These are phyloP conservation scores for Heptranchias perlo DNA, from an alignment of 2,113 vertebrate species.

Conservation along the genomic window DNA sequence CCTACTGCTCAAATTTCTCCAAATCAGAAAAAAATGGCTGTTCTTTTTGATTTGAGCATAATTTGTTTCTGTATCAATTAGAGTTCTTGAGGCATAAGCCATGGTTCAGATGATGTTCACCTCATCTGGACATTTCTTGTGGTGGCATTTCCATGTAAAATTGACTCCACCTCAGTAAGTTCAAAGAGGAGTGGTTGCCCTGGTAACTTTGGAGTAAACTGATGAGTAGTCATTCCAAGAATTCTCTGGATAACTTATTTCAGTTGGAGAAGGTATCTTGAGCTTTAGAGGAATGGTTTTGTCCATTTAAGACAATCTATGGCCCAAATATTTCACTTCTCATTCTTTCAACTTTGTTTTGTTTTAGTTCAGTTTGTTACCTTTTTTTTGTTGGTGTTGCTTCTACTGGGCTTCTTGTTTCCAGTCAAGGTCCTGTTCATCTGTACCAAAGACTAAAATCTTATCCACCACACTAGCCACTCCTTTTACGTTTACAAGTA, in stretches of 20 bases:
- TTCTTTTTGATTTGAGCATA: neutral
- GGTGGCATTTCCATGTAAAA: neutral
- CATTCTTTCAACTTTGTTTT: neutral
- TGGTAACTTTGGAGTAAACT: neutral
- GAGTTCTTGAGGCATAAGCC: neutral
- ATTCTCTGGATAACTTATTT: neutral
- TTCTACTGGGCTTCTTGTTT: neutral
- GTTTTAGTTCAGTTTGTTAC: neutral
- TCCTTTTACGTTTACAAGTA: constrained; percentile 17
- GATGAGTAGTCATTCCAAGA: neutral
- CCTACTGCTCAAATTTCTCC: neutral
- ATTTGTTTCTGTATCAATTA: neutral
- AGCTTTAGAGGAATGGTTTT: neutral
- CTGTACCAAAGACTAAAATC: neutral
- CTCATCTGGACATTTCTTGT: neutral
- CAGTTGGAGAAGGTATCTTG: neutral
- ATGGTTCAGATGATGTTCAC: neutral
- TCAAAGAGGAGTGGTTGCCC: neutral
- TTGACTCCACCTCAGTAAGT: neutral
- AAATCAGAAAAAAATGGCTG: neutral
- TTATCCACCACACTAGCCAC: neutral
- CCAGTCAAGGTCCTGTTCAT: neutral
- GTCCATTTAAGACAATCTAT: neutral
- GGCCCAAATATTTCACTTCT: neutral
- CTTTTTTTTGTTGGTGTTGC: neutral